phyloP scores from a whole-genome alignment of 1,140 invertebrate species.

The Oedothorax gibbosus region DNA sequence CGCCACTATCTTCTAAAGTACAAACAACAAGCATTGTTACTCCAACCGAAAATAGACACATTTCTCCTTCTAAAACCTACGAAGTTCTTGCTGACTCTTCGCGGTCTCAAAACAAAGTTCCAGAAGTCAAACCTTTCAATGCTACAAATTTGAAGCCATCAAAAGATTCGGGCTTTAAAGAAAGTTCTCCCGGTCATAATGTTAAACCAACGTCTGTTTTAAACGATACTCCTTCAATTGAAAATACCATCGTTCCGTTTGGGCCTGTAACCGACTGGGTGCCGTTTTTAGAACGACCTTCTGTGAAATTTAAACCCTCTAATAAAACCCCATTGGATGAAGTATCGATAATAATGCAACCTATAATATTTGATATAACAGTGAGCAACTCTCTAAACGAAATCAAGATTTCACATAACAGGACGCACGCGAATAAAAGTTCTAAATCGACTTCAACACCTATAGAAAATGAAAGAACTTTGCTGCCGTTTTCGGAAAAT shows the following conservation, averaged over 20 bases:
- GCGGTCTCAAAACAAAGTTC: background rate
- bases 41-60: background rate
- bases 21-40: background rate
- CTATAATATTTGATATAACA: constrained; percentile 54
- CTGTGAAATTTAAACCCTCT: constrained; percentile 57
- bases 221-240: background rate
- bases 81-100: constrained; percentile 30
- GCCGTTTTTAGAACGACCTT: constrained; percentile 60
- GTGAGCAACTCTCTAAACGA: constrained; percentile 30
- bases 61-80: constrained; percentile 12
- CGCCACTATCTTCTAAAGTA: background rate
- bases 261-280: constrained; percentile 62
- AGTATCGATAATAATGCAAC: constrained; percentile 43
- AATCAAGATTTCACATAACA: background rate
- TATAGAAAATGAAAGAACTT: background rate
- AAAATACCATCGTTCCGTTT: constrained; percentile 30
- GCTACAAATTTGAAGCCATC: constrained; percentile 6
- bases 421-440: background rate
- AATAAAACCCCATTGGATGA: constrained; percentile 30
- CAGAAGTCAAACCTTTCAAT: background rate
- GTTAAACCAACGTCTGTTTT: background rate
- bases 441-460: background rate
- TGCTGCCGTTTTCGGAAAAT: background rate
- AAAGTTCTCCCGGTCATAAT: background rate
- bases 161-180: background rate